Conservation (phyloP, 2,797 vertebrate genomes). For the Anabacerthia variegaticeps region DNA sequence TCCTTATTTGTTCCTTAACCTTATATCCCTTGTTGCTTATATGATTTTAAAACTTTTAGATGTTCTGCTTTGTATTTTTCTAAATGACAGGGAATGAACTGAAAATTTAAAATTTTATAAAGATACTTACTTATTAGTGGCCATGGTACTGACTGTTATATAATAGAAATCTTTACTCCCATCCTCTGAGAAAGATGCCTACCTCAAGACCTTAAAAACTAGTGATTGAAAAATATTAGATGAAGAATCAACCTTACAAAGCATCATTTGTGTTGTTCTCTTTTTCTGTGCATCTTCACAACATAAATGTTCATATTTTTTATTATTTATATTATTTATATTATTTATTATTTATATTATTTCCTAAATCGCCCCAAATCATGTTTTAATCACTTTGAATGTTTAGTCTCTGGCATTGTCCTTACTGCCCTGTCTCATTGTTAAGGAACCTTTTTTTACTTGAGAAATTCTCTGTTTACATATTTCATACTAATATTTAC, state of each 20-base stretch:
- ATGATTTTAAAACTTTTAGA: neutral
- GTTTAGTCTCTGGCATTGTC: neutral
- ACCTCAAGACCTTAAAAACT: neutral
- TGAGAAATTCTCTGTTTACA: neutral
- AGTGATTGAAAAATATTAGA: neutral
- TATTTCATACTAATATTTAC: neutral
- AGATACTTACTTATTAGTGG: neutral
- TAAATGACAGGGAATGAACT: neutral
- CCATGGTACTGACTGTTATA: neutral
- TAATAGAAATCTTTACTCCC: neutral
- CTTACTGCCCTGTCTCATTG: neutral
- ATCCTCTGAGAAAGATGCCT: neutral
- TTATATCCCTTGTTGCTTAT: neutral
- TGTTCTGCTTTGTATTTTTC: neutral
- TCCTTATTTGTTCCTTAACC: neutral
- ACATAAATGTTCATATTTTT: neutral
- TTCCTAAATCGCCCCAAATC: neutral
- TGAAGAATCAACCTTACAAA: neutral
- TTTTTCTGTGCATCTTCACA: neutral
- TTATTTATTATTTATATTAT: neutral
- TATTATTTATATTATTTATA: neutral
- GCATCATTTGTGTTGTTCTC: neutral
- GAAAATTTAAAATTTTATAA: neutral
- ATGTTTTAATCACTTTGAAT: neutral
- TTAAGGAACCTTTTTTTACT: neutral